phyloP scores from a whole-genome alignment of 2,888 invertebrate species.

The Cabera pusaria region DNA sequence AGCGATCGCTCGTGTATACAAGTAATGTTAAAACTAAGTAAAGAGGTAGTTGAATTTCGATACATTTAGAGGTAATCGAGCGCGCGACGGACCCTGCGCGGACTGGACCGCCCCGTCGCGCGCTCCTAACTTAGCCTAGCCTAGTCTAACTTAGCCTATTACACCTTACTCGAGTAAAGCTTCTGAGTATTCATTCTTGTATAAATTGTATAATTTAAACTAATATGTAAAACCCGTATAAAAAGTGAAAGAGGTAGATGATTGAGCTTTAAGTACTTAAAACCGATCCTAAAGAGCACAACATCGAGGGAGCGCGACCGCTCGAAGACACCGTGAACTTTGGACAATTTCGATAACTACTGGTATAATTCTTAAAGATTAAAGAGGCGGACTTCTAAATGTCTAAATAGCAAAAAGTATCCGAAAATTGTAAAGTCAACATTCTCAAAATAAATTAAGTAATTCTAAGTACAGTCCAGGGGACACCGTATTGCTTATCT shows the following conservation, averaged over 20 bases:
- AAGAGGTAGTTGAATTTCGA: slow-evolving; percentile 81
- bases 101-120: slow-evolving; percentile 67
- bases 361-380: slow-evolving; percentile 67
- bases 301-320: slow-evolving; percentile 47
- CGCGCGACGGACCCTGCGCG: slow-evolving; percentile 77
- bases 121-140: slow-evolving; percentile 42
- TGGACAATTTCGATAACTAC: slow-evolving; percentile 49
- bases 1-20: slow-evolving; percentile 60
- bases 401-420: slow-evolving; percentile 74
- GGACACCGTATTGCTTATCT: slow-evolving; percentile 73
- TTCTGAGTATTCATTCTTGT: slow-evolving; percentile 82
- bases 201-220: slow-evolving; percentile 83
- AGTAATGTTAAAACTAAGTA: slow-evolving; percentile 70
- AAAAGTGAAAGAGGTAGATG: slow-evolving; percentile 83
- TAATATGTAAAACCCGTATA: slow-evolving; percentile 83
- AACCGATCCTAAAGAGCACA: slow-evolving; percentile 73
- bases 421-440: slow-evolving; percentile 75
- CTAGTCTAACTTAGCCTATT: slow-evolving; percentile 62
- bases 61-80: slow-evolving; percentile 63
- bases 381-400: slow-evolving; percentile 78
- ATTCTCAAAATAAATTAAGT: slow-evolving; percentile 82
- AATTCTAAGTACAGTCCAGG: slow-evolving; percentile 81
- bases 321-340: slow-evolving; percentile 47
- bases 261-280: slow-evolving; percentile 81
- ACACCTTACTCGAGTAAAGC: slow-evolving; percentile 82